A percentile compares a stretch with the other conserved stretches of the same genome.
Conservation (phyloP, 2,797 vertebrate genomes). For the Halcyon chelicuti region DNA sequence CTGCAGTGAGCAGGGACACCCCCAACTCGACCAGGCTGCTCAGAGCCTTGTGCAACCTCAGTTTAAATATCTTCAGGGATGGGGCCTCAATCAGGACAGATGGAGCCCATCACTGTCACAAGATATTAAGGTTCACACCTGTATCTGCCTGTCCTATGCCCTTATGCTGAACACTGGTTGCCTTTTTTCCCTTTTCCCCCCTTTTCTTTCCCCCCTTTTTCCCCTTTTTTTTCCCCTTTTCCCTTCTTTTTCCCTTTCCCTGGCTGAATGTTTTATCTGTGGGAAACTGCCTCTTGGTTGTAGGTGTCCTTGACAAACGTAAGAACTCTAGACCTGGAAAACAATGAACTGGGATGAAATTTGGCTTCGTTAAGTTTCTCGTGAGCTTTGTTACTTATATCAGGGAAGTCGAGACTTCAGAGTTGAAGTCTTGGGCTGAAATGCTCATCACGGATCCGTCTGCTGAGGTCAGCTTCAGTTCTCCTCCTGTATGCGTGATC, state of each 20-base stretch:
- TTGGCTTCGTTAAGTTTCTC: neutral
- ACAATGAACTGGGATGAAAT: neutral
- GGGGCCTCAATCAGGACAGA: too few relatives aligned
- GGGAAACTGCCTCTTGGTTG: neutral
- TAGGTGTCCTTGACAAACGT: neutral
- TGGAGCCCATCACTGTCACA: neutral
- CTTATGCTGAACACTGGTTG: neutral
- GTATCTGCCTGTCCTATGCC: neutral
- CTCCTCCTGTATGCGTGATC: fast-evolving
- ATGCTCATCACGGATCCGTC: fast-evolving
- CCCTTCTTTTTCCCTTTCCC: too few relatives aligned
- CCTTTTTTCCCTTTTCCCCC: neutral
- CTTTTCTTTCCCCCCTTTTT: neutral
- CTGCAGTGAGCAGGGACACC: too few relatives aligned
- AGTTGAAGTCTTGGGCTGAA: neutral
- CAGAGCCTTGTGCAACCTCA: too few relatives aligned
- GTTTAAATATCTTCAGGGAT: too few relatives aligned
- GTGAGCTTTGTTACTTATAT: neutral
- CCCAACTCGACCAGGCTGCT: too few relatives aligned
- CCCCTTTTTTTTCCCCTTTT: neutral
- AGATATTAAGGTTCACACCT: neutral
- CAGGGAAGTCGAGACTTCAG: fast-evolving
- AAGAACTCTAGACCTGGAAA: neutral
- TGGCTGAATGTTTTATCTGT: neutral
- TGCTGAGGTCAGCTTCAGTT: neutral